Evolutionary conservation across 2,113 vertebrate species (phyloP).

Genomic region (Nothoprocta pentlandii): DNA sequence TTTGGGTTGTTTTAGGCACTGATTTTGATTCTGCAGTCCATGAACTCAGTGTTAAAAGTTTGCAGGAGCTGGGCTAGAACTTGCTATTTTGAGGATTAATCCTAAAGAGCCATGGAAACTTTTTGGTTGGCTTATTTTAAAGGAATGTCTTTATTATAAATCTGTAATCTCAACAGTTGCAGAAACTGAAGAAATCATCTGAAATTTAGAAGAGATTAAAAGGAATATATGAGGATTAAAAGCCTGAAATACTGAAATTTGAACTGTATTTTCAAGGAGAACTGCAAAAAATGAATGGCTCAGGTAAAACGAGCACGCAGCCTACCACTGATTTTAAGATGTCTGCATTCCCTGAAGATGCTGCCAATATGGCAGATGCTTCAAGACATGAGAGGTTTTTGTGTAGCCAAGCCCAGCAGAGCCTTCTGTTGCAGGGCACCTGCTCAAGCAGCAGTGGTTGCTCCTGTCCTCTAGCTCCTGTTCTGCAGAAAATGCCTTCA

Average conservation of each 20-base stretch:
- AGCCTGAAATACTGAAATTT: not conserved
- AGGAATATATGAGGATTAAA: not conserved
- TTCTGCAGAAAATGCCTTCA: not conserved
- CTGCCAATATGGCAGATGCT: slow-evolving; percentile 55
- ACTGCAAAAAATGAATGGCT: not conserved
- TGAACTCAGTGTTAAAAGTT: not conserved
- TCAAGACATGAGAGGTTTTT: slow-evolving; percentile 30
- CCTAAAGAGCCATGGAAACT: not conserved
- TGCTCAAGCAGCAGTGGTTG: not conserved
- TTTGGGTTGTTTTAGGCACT: not conserved
- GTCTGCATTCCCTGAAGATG: slow-evolving; percentile 13
- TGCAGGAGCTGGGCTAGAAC: not conserved
- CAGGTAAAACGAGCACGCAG: not conserved
- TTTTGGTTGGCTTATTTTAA: not conserved
- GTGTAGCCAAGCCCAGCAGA: slow-evolving; percentile 64
- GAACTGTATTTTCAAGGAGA: not conserved
- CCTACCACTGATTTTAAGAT: not conserved
- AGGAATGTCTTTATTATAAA: not conserved
- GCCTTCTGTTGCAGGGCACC: slow-evolving; percentile 61
- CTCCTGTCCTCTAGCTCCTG: slow-evolving; percentile 25
- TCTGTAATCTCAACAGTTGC: not conserved
- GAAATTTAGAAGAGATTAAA: not conserved
- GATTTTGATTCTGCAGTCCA: not conserved
- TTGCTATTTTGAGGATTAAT: not conserved
- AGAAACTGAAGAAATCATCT: not conserved